A percentile compares a stretch with the other conserved stretches of the same genome.
These are phyloP conservation scores for Channa striata DNA, from an alignment of 2,797 vertebrate species.

Conservation along the genomic window DNA sequence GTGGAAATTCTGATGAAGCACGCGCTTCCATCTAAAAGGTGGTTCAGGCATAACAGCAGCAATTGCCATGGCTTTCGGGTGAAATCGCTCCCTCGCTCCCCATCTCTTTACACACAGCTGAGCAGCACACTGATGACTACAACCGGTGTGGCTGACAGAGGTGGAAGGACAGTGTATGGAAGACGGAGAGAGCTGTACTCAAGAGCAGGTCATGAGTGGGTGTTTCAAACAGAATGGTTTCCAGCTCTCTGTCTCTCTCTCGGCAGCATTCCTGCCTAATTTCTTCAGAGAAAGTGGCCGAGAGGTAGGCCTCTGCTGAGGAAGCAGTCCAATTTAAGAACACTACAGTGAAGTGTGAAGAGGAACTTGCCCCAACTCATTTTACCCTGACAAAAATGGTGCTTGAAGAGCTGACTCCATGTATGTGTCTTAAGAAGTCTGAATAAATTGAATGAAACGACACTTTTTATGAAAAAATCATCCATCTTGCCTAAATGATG, in stretches of 20 bases:
- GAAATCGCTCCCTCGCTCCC: neutral
- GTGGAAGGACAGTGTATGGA: conserved; percentile 12
- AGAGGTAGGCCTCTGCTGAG: conserved; percentile 25
- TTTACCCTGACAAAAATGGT: neutral
- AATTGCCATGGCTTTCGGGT: conserved; percentile 5
- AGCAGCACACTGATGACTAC: conserved; percentile 12
- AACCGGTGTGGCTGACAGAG: conserved; percentile 30
- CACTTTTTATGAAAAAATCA: too few relatives aligned
- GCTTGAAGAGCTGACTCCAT: neutral
- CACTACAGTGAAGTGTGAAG: conserved; percentile 26
- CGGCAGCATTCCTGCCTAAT: conserved; percentile 27
- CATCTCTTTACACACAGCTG: conserved; percentile 15
- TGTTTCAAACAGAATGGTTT: conserved; percentile 48
- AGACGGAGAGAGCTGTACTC: conserved; percentile 34
- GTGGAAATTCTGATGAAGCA: conserved; percentile 67
- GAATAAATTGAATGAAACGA: too few relatives aligned
- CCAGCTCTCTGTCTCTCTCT: conserved; percentile 32
- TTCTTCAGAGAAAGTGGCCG: conserved; percentile 28
- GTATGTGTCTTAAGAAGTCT: neutral
- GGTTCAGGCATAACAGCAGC: conserved; percentile 17
- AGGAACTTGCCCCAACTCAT: neutral
- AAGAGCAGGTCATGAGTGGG: conserved; percentile 64
- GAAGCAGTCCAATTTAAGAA: conserved; percentile 30
- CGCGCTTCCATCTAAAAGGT: conserved; percentile 51
- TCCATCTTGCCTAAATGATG: too few relatives aligned